Evolutionary conservation across 2,113 vertebrate genomes (phyloP), one percentile per base, ranked within the genome.

Genomic region (Holacanthus passer): DNA sequence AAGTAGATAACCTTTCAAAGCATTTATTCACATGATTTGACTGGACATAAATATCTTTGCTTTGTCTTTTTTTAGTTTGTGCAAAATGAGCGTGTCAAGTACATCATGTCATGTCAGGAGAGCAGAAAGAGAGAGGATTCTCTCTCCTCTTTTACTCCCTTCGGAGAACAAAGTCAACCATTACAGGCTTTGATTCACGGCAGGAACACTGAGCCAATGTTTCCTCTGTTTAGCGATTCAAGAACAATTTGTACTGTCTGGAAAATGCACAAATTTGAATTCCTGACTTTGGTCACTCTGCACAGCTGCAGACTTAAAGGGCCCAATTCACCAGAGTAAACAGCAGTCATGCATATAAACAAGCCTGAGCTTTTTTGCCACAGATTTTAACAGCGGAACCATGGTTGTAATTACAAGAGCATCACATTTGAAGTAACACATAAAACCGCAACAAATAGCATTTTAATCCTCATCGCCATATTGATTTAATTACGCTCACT

Each of bases 301-400:
- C 86, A 86, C 87, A 93, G 89, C 91, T 93, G 90, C 88, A 88
- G 77, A 88, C 83, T 91, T 91, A 89, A 89, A 84, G 81, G 68
- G 73, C 63, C 72, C 75, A 87, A 55, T 86, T 87, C 90, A 69
- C 72, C 70, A 81, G 72, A 52, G 74, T 84, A 90, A 93, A 89
- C 90, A 93, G 78, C 81, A 92, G 79, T 59, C 68, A 29, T 79
- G 73, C 78, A 82, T 86, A 85, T 89, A 87, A 92, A 93, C 79
- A 82, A 84, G 77, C 43, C 82, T 43, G 41, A 47, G 78, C 69
- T 31, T 79, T 53, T 72, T 32, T 32, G 7, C 78, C 53, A 19
- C n/a, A n/a, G 22, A 76, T 73, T 81, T 88, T 83, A 71, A 78
- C 66, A 4, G 67, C 39, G 62, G 66, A 85, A 84, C 82, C 79